These are phyloP conservation scores for Clamator glandarius DNA, from an alignment of 2,797 vertebrate genomes.

Conservation along the genomic window DNA sequence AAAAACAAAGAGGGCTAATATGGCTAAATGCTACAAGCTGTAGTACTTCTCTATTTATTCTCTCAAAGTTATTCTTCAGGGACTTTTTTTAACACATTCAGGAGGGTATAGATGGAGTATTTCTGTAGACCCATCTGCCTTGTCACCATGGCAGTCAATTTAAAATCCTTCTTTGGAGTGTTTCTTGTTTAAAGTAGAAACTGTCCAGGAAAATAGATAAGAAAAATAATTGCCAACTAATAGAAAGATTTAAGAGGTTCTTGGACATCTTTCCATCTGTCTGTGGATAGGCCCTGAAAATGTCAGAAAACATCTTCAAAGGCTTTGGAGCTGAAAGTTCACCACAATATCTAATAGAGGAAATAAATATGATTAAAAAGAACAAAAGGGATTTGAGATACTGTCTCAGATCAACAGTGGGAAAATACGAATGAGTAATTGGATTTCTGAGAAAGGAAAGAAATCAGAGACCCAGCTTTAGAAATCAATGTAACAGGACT, in stretches of 20 bases:
- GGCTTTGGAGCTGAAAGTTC: neutral
- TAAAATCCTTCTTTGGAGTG: neutral
- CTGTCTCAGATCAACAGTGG: neutral
- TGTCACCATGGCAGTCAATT: neutral
- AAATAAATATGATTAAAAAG: constrained; percentile 41
- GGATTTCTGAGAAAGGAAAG: constrained; percentile 7
- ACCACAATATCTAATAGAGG: neutral
- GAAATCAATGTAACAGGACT: neutral
- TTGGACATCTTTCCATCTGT: constrained; percentile 31
- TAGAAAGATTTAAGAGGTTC: constrained; percentile 18
- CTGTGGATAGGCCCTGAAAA: neutral
- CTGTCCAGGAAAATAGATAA: neutral
- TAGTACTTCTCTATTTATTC: neutral
- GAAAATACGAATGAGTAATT: constrained; percentile 22
- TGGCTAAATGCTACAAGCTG: neutral
- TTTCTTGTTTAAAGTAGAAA: constrained; percentile 18
- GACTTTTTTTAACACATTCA: neutral
- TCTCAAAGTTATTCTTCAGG: neutral
- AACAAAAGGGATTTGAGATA: constrained; percentile 27
- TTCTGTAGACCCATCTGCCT: neutral
- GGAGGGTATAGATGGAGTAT: neutral
- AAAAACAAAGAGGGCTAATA: neutral
- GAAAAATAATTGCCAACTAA: constrained; percentile 36
- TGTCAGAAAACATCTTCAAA: constrained; percentile 52
- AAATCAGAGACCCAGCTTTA: neutral